These are phyloP conservation scores for Leucania comma DNA, from an alignment of 2,888 invertebrate genomes.

Conservation along the genomic window DNA sequence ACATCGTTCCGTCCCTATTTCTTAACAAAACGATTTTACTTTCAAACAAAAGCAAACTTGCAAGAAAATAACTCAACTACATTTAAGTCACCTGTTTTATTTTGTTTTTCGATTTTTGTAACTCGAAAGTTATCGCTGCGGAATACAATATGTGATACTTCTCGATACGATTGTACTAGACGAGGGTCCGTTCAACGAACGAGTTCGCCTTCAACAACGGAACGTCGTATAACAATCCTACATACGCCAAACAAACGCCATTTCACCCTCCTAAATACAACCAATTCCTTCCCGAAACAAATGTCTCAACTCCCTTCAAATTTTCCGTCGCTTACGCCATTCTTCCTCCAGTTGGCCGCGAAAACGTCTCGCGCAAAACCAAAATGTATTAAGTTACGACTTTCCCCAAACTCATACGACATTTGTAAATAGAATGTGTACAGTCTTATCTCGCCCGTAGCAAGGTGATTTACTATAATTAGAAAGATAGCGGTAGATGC, in stretches of 20 bases:
- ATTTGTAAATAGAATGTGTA: constrained; percentile 78
- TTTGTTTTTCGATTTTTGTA: constrained; percentile 64
- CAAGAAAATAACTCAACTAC: constrained; percentile 45
- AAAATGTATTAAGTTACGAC: constrained; percentile 79
- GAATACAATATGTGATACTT: constrained; percentile 79
- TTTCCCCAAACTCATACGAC: constrained; percentile 78
- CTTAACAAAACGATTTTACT: constrained; percentile 27
- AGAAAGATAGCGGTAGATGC: constrained; percentile 91
- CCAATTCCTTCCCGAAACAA: constrained; percentile 70
- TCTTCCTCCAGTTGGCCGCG: constrained; percentile 65
- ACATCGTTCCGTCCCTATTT: constrained; percentile 23
- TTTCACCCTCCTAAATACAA: constrained; percentile 71
- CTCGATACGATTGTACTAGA: constrained; percentile 83
- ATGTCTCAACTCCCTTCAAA: constrained; percentile 72
- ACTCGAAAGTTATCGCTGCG: constrained; percentile 64
- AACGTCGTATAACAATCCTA: constrained; percentile 78
- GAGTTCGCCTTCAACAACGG: constrained; percentile 74
- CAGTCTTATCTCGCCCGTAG: constrained; percentile 89
- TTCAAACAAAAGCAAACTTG: constrained; percentile 32
- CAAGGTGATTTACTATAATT: constrained; percentile 91
- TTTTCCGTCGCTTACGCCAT: constrained; percentile 72
- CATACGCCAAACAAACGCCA: constrained; percentile 70
- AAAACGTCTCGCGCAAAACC: constrained; percentile 73
- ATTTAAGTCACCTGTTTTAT: constrained; percentile 62
- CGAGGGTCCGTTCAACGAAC: constrained; percentile 88